phyloP scores from a whole-genome alignment of 2,113 vertebrate genomes.

The Mesembrinibis cayennensis region DNA sequence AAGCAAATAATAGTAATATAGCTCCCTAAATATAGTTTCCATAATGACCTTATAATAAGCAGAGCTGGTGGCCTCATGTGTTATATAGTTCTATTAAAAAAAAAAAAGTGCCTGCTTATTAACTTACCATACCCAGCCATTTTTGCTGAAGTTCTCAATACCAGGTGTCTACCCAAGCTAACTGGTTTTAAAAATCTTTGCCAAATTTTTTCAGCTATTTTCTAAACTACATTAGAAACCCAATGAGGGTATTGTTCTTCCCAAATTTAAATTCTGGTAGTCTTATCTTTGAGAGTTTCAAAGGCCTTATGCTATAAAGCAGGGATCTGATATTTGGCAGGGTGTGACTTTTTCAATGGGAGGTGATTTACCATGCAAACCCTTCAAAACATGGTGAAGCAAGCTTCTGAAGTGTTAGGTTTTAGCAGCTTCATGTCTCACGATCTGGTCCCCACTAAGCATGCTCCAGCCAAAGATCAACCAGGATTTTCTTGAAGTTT shows the following conservation, averaged over 20 bases:
- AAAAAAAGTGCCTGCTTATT: neutral
- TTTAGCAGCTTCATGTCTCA: neutral
- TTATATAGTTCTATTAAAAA: slow-evolving; percentile 58
- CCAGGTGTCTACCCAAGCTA: neutral
- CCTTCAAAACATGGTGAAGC: neutral
- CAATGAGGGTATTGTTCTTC: neutral
- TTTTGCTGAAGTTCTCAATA: neutral
- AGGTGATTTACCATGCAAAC: neutral
- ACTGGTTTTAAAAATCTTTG: neutral
- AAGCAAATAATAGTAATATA: slow-evolving; percentile 64
- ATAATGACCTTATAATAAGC: slow-evolving; percentile 68
- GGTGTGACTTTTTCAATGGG: neutral
- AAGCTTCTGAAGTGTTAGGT: neutral
- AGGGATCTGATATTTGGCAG: neutral
- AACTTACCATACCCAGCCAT: neutral
- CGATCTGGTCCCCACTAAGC: neutral
- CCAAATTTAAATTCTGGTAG: neutral
- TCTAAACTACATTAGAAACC: neutral
- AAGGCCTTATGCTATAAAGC: neutral
- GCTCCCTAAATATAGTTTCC: slow-evolving; percentile 64
- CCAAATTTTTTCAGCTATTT: neutral
- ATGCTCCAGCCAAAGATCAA: neutral
- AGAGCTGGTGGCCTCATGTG: slow-evolving; percentile 46
- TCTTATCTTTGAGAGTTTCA: neutral
- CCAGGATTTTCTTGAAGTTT: neutral